phyloP scores from a whole-genome alignment of 2,888 invertebrate genomes.

The Physocephala rufipes region DNA sequence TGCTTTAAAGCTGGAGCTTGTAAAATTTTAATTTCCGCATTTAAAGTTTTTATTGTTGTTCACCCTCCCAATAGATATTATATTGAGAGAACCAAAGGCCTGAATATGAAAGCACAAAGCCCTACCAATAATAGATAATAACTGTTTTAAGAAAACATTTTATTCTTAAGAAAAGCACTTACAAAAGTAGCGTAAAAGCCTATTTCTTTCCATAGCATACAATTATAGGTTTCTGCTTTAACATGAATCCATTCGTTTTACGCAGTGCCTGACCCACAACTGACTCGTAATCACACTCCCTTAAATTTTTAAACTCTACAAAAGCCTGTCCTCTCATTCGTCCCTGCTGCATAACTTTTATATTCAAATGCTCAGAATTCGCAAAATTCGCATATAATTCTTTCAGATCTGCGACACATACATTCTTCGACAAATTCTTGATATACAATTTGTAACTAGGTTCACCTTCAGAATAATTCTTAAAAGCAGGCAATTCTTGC shows the following conservation, averaged over 20 bases:
- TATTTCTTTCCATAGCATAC: slow-evolving; percentile 80
- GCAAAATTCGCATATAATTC: slow-evolving; percentile 78
- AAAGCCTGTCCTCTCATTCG: slow-evolving; percentile 97
- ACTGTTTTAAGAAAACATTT: not conserved
- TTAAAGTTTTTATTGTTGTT: not conserved
- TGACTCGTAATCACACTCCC: slow-evolving; percentile 36
- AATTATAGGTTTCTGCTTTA: slow-evolving; percentile 90
- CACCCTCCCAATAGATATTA: too few relatives aligned
- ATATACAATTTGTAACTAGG: slow-evolving; percentile 88
- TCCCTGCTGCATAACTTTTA: slow-evolving; percentile 91
- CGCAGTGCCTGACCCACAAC: slow-evolving; percentile 80
- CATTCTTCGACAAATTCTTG: slow-evolving; percentile 87
- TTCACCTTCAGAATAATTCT: slow-evolving; percentile 84
- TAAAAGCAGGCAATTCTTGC: slow-evolving; percentile 80
- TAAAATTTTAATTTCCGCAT: slow-evolving; percentile 1
- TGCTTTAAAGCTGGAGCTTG: too few relatives aligned
- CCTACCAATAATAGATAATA: not conserved
- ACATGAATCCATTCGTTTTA: slow-evolving; percentile 87
- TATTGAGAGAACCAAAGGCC: too few relatives aligned
- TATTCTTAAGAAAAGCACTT: not conserved
- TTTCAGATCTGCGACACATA: slow-evolving; percentile 77
- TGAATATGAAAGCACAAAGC: not conserved
- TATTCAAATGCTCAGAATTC: slow-evolving; percentile 68
- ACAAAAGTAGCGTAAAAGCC: not conserved
- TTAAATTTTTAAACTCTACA: slow-evolving; percentile 69